A percentile compares a stretch with the other conserved stretches of the same genome.
These are phyloP conservation scores for Hirtodrosophila cameraria DNA, from an alignment of 2,888 invertebrate genomes.

Conservation along the genomic window DNA sequence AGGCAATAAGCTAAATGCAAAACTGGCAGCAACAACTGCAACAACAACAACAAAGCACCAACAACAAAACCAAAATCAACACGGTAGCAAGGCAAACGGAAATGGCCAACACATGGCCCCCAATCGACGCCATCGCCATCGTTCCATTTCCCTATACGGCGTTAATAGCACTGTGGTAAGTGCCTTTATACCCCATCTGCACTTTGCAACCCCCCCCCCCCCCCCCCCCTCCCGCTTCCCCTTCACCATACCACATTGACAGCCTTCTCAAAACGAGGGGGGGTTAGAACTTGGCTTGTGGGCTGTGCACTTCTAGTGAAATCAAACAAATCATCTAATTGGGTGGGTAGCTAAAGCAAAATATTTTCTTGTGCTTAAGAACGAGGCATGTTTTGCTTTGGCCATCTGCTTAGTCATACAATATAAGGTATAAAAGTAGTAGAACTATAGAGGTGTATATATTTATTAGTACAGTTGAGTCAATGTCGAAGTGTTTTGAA, in stretches of 20 bases:
- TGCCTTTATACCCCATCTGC: too few relatives aligned
- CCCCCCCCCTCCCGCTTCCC: not conserved
- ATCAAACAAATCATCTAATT: slow-evolving; percentile 71
- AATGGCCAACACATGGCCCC: slow-evolving; percentile 56
- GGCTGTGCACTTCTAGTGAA: slow-evolving; percentile 44
- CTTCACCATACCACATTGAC: not conserved
- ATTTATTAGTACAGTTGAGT: too few relatives aligned
- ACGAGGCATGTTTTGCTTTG: slow-evolving; percentile 18
- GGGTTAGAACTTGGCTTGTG: not conserved
- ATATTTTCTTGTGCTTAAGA: slow-evolving; percentile 23
- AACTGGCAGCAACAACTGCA: slow-evolving; percentile 28
- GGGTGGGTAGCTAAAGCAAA: slow-evolving; percentile 39
- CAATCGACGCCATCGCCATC: slow-evolving; percentile 63
- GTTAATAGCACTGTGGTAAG: slow-evolving; percentile 81
- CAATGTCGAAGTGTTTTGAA: too few relatives aligned
- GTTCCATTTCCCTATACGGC: slow-evolving; percentile 79
- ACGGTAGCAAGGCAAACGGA: slow-evolving; percentile 53
- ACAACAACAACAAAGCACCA: slow-evolving; percentile 34
- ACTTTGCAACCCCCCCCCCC: too few relatives aligned
- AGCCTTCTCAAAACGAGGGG: not conserved
- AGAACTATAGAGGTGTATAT: too few relatives aligned
- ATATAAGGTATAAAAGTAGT: not conserved
- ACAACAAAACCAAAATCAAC: slow-evolving; percentile 56
- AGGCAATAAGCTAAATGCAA: slow-evolving; percentile 27
- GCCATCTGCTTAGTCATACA: slow-evolving; percentile 42